These are phyloP conservation scores for Neosilurus hyrtlii DNA, from an alignment of 2,797 vertebrate genomes.

Conservation along the genomic window DNA sequence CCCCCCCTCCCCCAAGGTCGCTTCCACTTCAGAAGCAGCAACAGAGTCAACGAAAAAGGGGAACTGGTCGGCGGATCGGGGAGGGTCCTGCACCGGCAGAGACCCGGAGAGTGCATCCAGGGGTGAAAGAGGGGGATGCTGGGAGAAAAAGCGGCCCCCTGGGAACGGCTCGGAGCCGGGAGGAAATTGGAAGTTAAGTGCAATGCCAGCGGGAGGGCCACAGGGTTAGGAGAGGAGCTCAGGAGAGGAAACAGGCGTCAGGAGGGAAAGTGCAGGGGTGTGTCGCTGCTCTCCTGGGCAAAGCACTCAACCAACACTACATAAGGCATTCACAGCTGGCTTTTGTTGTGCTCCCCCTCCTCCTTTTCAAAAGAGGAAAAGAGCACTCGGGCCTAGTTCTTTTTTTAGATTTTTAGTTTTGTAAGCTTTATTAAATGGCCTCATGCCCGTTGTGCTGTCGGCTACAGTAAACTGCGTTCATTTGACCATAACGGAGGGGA, in stretches of 20 bases:
- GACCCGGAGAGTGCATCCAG: conserved; percentile 56
- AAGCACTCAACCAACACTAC: conserved; percentile 32
- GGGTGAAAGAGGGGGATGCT: conserved; percentile 52
- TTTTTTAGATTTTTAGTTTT: conserved; percentile 37
- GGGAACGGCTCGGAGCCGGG: conserved; percentile 48
- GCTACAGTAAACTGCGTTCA: background rate
- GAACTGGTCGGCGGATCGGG: conserved; percentile 1
- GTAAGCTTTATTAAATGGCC: conserved; percentile 18
- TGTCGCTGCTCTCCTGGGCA: conserved; percentile 45
- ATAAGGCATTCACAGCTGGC: conserved; percentile 55
- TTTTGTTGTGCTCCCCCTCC: conserved; percentile 43
- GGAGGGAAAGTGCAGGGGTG: conserved; percentile 55
- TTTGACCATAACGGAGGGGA: background rate
- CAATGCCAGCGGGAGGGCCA: conserved; percentile 42
- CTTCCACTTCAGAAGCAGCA: conserved; percentile 54
- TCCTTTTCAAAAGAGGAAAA: conserved; percentile 41
- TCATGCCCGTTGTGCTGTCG: background rate
- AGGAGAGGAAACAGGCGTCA: conserved; percentile 53
- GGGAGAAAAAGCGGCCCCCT: conserved; percentile 51
- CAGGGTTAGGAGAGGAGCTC: conserved; percentile 46
- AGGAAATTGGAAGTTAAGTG: conserved; percentile 63
- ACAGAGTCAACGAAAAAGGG: conserved; percentile 8
- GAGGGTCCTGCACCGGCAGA: conserved; percentile 23
- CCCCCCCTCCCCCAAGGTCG: conserved; percentile 48
- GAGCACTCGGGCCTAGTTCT: conserved; percentile 22